These are phyloP conservation scores for Petrolisthes cinctipes DNA, from an alignment of 2,888 invertebrate genomes.

Conservation along the genomic window DNA sequence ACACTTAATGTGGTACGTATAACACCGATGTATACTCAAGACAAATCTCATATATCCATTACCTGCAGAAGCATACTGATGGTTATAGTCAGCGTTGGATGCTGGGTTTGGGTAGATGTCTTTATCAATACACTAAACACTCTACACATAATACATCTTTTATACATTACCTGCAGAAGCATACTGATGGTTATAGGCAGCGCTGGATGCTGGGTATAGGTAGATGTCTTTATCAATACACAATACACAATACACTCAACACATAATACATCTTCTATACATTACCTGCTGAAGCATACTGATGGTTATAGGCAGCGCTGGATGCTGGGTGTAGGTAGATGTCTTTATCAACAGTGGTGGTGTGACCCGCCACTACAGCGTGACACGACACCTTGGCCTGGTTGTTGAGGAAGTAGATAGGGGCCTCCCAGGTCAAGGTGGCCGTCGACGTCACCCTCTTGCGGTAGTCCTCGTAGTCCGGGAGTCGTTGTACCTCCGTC, in stretches of 20 bases:
- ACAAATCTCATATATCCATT: background rate
- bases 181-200: conserved; percentile 52
- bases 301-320: conserved; percentile 56
- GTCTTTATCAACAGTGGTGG: conserved; percentile 24
- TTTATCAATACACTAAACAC: background rate
- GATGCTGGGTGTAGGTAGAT: conserved; percentile 53
- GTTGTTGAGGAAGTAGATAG: conserved; percentile 45
- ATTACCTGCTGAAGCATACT: conserved; percentile 40
- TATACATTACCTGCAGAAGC: conserved; percentile 30
- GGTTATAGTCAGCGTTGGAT: conserved; percentile 50
- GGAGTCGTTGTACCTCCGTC: conserved; percentile 5
- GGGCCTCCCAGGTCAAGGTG: conserved; percentile 45
- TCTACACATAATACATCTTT: too few species aligned
- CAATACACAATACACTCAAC: too few species aligned
- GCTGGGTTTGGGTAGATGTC: conserved; percentile 52
- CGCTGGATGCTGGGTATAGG: conserved; percentile 53
- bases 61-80: conserved; percentile 46
- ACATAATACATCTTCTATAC: background rate
- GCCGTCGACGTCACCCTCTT: conserved; percentile 50
- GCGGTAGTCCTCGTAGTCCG: conserved; percentile 51
- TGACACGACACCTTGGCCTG: conserved; percentile 37
- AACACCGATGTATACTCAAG: too few species aligned
- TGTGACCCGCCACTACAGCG: conserved; percentile 50
- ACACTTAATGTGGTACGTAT: too few species aligned
- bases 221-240: conserved; percentile 40